Evolutionary conservation across 2,113 vertebrate genomes (phyloP).

Genomic region (Conger conger): DNA sequence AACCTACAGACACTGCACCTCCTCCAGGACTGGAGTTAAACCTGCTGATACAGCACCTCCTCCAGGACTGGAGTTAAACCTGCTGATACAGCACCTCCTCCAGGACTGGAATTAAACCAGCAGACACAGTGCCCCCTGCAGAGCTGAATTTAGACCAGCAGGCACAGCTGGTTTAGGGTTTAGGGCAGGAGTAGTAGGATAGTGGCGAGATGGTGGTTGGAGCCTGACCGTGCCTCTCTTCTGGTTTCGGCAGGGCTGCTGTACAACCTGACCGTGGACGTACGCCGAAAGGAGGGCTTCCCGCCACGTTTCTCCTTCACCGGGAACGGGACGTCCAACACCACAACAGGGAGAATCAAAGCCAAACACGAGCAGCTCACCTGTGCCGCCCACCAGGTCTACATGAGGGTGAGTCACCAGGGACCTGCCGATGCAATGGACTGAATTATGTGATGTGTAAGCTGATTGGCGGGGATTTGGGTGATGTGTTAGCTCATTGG

Average conservation of each 20-base stretch:
- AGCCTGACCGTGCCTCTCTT: not conserved
- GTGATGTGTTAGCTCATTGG: too few species aligned
- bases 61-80: too few species aligned
- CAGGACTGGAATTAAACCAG: too few species aligned
- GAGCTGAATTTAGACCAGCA: too few species aligned
- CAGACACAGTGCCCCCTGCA: not conserved
- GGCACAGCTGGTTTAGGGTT: not conserved
- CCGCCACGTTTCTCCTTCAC: constrained; percentile 88
- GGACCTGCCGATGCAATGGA: not conserved
- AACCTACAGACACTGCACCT: too few species aligned
- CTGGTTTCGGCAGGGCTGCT: constrained; percentile 73
- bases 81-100: too few species aligned
- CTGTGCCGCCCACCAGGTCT: constrained; percentile 77
- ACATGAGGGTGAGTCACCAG: constrained; percentile 79
- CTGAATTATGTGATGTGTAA: too few species aligned
- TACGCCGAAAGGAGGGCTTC: constrained; percentile 75
- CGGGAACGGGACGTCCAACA: constrained; percentile 82
- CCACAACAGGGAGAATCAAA: constrained; percentile 65
- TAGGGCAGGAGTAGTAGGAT: not conserved
- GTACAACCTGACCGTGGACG: constrained; percentile 87
- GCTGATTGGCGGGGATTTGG: too few species aligned
- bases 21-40: too few species aligned
- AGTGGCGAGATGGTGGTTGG: not conserved
- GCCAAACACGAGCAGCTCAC: constrained; percentile 55
- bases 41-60: too few species aligned